Evolutionary conservation across 2,888 invertebrate genomes (phyloP).

Genomic region (Ophion costatus): DNA sequence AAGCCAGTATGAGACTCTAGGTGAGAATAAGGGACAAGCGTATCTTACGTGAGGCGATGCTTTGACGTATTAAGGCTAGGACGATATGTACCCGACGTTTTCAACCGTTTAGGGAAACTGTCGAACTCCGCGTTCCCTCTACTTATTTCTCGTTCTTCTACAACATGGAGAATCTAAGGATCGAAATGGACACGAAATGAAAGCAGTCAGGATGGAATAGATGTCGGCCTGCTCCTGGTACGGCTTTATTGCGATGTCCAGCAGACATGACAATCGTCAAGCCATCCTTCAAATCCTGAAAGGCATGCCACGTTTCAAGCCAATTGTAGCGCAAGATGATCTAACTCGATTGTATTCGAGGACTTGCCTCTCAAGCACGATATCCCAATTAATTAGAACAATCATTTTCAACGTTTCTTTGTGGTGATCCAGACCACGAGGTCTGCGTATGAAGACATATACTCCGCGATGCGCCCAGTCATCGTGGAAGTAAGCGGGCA

Average conservation of each 20-base stretch:
- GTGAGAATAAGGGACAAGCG: constrained; percentile 54
- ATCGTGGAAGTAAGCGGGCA: constrained; percentile 45
- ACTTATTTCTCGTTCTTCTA: constrained; percentile 19
- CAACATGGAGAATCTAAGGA: constrained; percentile 11
- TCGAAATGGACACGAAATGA: neutral
- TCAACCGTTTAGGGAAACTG: constrained; percentile 42
- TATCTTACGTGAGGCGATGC: constrained; percentile 63
- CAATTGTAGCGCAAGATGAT: neutral
- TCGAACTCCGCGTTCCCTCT: constrained; percentile 16
- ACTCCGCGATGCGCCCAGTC: constrained; percentile 24
- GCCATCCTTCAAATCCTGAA: constrained; percentile 1
- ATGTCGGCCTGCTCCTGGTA: too few relatives aligned
- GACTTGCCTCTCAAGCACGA: neutral
- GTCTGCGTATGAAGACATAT: constrained; percentile 31
- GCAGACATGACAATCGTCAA: neutral
- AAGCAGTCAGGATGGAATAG: neutral
- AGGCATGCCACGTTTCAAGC: neutral
- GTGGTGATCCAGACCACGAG: neutral
- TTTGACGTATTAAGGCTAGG: constrained; percentile 61
- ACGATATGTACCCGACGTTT: constrained; percentile 13
- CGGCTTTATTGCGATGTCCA: too few relatives aligned
- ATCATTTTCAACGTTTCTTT: neutral
- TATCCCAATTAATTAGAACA: neutral
- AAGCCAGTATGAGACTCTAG: constrained; percentile 69
- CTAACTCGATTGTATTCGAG: neutral